Percentiles rank a stretch among this genome's conserved stretches.
These are phyloP conservation scores for Coelopa pilipes DNA, from an alignment of 2,888 invertebrate species.

Conservation along the genomic window DNA sequence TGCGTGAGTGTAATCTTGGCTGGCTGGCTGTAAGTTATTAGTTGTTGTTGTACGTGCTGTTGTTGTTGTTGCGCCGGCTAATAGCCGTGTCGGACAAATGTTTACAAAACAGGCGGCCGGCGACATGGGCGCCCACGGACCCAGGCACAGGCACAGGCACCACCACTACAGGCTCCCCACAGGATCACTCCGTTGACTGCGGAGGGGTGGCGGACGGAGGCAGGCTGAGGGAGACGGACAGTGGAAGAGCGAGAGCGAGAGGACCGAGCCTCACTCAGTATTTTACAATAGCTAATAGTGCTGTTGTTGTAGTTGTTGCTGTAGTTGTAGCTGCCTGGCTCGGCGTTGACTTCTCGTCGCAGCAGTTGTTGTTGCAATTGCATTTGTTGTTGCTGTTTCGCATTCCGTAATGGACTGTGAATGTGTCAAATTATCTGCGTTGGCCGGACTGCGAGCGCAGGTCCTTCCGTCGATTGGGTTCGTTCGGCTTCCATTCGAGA, in stretches of 20 bases:
- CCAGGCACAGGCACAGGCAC: neutral
- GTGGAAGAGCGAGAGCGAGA: no score
- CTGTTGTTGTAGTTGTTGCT: no score
- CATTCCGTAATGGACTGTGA: no score
- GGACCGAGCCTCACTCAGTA: no score
- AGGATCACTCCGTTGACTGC: neutral
- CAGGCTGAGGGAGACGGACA: no score
- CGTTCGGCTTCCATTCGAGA: no score
- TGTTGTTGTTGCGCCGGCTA: conserved; percentile 9
- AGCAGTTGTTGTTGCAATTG: neutral
- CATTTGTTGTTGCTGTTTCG: neutral
- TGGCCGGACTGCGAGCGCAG: no score
- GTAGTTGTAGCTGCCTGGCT: neutral
- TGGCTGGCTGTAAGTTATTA: conserved; percentile 13
- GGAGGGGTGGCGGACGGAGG: neutral
- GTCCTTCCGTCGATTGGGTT: no score
- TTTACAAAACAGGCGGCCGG: conserved; percentile 29
- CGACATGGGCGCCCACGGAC: neutral
- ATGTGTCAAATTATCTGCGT: no score
- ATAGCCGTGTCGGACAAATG: conserved; percentile 33
- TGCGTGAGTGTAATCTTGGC: conserved; percentile 5
- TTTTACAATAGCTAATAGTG: no score
- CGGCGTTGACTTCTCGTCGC: neutral
- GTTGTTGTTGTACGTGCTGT: neutral
- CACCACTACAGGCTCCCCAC: neutral